phyloP scores from a whole-genome alignment of 2,797 vertebrate genomes.

The Pelochelys cantorii region DNA sequence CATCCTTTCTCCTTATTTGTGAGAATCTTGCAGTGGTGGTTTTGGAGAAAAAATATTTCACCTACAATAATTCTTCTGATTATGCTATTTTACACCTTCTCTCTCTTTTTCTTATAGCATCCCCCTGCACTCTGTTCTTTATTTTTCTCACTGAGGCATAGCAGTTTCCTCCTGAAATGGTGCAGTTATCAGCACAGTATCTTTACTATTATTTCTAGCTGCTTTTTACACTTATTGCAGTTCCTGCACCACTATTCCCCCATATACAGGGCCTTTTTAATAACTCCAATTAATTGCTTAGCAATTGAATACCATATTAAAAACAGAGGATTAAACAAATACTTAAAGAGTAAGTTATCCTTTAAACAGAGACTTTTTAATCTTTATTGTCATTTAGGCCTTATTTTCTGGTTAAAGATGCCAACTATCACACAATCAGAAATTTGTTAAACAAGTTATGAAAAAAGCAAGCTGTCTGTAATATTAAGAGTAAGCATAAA shows the following conservation, averaged over 20 bases:
- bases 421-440: background rate
- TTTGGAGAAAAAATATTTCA: background rate
- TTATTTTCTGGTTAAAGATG: background rate
- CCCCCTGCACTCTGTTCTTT: background rate
- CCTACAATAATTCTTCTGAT: background rate
- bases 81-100: background rate
- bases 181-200: background rate
- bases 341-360: background rate
- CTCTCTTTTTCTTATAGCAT: background rate
- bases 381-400: conserved; percentile 38
- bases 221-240: background rate
- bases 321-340: background rate
- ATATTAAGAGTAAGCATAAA: conserved; percentile 28
- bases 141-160: background rate
- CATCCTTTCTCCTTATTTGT: background rate
- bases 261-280: background rate
- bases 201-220: background rate
- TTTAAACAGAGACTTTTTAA: accelerated
- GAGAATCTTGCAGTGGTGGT: background rate
- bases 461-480: conserved; percentile 34
- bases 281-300: background rate
- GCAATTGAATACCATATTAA: background rate
- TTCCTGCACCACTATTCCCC: background rate
- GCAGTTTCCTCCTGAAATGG: background rate
- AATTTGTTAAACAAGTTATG: background rate